phyloP scores from a whole-genome alignment of 1,140 invertebrate genomes.

The silkworm (Bombyx mori) region DNA sequence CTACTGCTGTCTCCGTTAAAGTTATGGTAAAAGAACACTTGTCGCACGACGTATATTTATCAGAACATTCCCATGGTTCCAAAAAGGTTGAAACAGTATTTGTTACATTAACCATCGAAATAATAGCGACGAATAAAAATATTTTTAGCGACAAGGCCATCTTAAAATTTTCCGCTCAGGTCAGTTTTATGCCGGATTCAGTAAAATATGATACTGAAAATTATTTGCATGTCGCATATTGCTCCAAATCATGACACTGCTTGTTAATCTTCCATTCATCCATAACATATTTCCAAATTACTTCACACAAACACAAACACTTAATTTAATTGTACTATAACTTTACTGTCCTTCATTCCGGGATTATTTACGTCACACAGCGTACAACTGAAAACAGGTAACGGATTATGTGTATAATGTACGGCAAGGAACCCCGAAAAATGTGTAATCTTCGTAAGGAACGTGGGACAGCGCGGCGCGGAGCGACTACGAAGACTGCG shows the following conservation, averaged over 20 bases:
- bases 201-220: constrained; percentile 37
- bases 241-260: constrained; percentile 27
- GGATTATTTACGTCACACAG: background rate
- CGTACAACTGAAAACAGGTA: background rate
- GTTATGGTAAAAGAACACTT: constrained; percentile 48
- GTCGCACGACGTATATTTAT: constrained; percentile 30
- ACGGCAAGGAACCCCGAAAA: too few species aligned
- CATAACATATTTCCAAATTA: constrained; percentile 40
- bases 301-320: constrained; percentile 38
- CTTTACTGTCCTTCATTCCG: constrained; percentile 35
- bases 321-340: constrained; percentile 18
- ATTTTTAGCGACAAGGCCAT: constrained; percentile 50
- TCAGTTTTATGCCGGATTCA: constrained; percentile 54
- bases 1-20: constrained; percentile 38
- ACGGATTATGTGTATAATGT: background rate
- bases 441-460: constrained; percentile 3
- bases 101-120: constrained; percentile 39
- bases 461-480: constrained; percentile 10
- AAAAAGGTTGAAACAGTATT: constrained; percentile 38
- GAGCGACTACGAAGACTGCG: constrained; percentile 9
- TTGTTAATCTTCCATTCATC: constrained; percentile 20
- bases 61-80: constrained; percentile 34
- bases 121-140: constrained; percentile 47
- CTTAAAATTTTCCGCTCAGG: constrained; percentile 17
- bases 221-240: constrained; percentile 28